Evolutionary conservation across 2,113 vertebrate species (phyloP), one percentile per base, ranked within the genome.

Genomic region (Pimephales promelas): DNA sequence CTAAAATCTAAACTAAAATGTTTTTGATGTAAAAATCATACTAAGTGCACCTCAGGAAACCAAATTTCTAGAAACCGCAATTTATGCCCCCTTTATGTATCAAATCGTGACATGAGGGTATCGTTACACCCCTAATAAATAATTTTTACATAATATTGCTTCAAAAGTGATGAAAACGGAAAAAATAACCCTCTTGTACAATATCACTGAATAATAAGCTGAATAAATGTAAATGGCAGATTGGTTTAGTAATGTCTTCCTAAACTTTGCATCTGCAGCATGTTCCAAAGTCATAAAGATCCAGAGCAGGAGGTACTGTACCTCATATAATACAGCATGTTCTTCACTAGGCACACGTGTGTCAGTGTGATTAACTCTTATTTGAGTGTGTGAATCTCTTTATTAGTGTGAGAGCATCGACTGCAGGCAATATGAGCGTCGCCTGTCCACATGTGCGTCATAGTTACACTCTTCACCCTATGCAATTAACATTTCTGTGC

Each of bases 401-500:
- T 22, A 52, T 81, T 31, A 80, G 24, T 47, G 54, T 10, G 31
- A 82, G 77, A 80, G 43, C 11, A 26, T 73, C 43, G 26, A 47
- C n/a, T 49, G 20, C 4, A 2, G 72, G 31, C 14, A 47, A 20
- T 28, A 74, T 52, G 26, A 31, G 16, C 3, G 0, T 49, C 8
- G 47, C 24, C 40, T 72, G 68, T 72, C 68, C 40, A 0, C n/a
- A 47, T 6, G 0, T 72, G 47, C n/a, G 40, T 72, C 68, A 72
- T 14, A 13, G 40, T 22, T 72, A 72, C 40, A 72, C 68, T 72
- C 10, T 72, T 72, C 68, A 72, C 68, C 68, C 68, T 52, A 4
- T 74, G 47, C 45, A 74, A 74, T 74, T 74, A 74, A 52, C 45
- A 74, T 74, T 52, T 52, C 72, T 52, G 72, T 74, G 72, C 10